These are phyloP conservation scores for Pterostichus madidus DNA, from an alignment of 2,888 invertebrate species.

Conservation along the genomic window DNA sequence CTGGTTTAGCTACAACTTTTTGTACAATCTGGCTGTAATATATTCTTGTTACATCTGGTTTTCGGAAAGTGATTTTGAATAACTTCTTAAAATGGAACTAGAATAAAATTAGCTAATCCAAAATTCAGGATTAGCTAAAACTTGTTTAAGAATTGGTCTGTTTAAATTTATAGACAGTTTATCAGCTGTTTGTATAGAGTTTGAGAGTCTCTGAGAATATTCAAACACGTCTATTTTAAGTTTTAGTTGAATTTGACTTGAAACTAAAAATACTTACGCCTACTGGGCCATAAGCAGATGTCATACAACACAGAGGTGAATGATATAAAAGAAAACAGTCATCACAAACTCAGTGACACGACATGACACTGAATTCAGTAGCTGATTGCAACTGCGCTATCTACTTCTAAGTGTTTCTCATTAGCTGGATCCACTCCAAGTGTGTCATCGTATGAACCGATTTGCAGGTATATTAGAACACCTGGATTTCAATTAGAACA, in stretches of 20 bases:
- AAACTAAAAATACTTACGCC: conserved; percentile 65
- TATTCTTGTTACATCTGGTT: too few species aligned
- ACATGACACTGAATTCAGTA: conserved; percentile 31
- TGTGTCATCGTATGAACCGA: conserved; percentile 43
- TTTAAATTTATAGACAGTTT: not conserved
- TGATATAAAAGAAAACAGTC: conserved; percentile 41
- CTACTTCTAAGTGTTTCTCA: conserved; percentile 40
- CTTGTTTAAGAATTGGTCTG: too few species aligned
- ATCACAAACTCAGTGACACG: conserved; percentile 1
- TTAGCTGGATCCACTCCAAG: conserved; percentile 55
- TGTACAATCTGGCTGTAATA: too few species aligned
- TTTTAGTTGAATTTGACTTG: conserved; percentile 25
- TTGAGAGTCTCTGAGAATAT: too few species aligned
- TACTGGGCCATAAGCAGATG: conserved; percentile 24
- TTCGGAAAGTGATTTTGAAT: too few species aligned
- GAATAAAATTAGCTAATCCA: too few species aligned
- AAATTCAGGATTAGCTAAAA: too few species aligned
- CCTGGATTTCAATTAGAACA: conserved; percentile 42
- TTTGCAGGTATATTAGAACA: conserved; percentile 48
- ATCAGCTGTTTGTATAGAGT: not conserved
- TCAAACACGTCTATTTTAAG: conserved; percentile 30
- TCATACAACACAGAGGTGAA: conserved; percentile 27
- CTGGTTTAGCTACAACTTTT: too few species aligned
- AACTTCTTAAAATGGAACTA: too few species aligned
- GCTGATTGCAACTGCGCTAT: conserved; percentile 38